Conservation (phyloP, 2,797 vertebrate genomes). For the Neosalanx taihuensis region DNA sequence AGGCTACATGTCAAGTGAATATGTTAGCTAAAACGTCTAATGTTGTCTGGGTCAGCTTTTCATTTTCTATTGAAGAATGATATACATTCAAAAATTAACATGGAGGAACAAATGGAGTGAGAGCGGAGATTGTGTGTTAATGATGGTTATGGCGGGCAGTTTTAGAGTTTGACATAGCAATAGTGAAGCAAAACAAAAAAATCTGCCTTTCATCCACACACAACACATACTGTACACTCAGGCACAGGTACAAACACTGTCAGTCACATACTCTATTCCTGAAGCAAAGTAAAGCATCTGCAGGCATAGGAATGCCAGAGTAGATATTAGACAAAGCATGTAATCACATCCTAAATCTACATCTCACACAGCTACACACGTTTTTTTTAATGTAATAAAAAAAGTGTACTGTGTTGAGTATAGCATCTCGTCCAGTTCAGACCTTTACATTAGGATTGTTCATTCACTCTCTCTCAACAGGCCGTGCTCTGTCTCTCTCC, state of each 20-base stretch:
- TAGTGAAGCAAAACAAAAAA: background rate
- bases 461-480: background rate
- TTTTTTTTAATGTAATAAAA: background rate
- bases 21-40: no score
- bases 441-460: background rate
- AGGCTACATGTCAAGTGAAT: no score
- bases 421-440: background rate
- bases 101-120: background rate
- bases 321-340: background rate
- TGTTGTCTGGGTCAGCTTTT: no score
- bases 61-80: background rate
- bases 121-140: background rate
- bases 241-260: slow-evolving; percentile 14
- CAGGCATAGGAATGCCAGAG: background rate
- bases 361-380: background rate
- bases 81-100: background rate
- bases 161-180: background rate
- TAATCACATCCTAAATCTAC: slow-evolving; percentile 2
- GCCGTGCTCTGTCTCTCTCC: background rate
- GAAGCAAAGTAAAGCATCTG: slow-evolving; percentile 8
- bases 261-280: background rate
- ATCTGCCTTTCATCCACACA: slow-evolving; percentile 1
- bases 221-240: slow-evolving; percentile 6
- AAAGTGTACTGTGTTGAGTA: background rate
- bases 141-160: slow-evolving; percentile 3